Evolutionary conservation across 2,888 invertebrate genomes (phyloP), one percentile per base, ranked within the genome.

Genomic region (Ommatoiulus sabulosus): DNA sequence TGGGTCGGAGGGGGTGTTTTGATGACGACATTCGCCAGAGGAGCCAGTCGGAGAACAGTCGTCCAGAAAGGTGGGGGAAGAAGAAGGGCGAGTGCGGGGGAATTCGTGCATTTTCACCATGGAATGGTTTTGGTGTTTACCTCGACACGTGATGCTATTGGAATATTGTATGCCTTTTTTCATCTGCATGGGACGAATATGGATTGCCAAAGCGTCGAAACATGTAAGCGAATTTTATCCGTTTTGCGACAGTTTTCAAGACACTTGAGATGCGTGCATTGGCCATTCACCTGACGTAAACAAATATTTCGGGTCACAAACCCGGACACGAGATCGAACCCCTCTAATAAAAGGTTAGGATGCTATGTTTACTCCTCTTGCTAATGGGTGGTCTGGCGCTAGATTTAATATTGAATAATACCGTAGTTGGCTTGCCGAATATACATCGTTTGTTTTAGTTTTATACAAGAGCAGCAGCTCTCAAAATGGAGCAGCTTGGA

Each of bases 271-370:
- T 24, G 72, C 72, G 10, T n/a, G 72, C 10, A 7, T n/a, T 24
- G 20, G 72, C 72, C 72, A 72, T 72, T 72, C 72, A 72, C 72
- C 72, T 72, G 20, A 10, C 24, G 3, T n/a, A 6, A n/a, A 63
- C 72, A 72, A 24, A 72, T 72, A 8, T 10, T 10, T 10, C 7
- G 72, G 72, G 72, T 72, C 24, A 72, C 72, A 72, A 72, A 72
- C 72, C 24, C 72, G 72, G 72, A 72, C 72, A 8, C 72, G 72
- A n/a, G 72, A 72, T 72, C 72, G 72, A 72, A 72, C 24, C 72
- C 63, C 15, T n/a, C 20, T 35, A 35, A 35, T 35, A 35, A 35
- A 35, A 35, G 35, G 35, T 35, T 35, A 35, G 35, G 35, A 35
- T 35, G 35, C 35, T 35, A 35, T 35, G 2, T 35, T 35, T 35